These are phyloP conservation scores for Hoplostethus atlanticus DNA, from an alignment of 2,797 vertebrate genomes.

Conservation along the genomic window DNA sequence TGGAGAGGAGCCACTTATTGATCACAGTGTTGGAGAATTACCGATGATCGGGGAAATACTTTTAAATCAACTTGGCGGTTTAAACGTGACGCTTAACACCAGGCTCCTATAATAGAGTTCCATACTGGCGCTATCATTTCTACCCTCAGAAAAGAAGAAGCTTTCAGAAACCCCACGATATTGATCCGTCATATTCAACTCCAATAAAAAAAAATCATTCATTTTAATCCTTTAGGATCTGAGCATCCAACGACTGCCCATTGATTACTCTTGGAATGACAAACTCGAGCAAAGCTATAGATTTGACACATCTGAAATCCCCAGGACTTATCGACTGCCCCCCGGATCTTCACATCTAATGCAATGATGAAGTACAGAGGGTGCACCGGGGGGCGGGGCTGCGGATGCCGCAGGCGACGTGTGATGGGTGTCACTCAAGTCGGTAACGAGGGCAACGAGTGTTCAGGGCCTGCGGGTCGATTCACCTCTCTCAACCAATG, in stretches of 20 bases:
- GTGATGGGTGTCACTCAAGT: conserved; percentile 40
- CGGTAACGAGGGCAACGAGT: conserved; percentile 24
- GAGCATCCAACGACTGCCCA: conserved; percentile 25
- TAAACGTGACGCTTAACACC: conserved; percentile 29
- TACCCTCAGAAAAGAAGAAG: not conserved
- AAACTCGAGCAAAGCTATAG: conserved; percentile 36
- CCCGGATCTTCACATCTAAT: conserved; percentile 47
- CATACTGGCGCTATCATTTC: not conserved
- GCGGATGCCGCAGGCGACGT: conserved; percentile 20
- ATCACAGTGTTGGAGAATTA: conserved; percentile 72
- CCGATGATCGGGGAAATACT: conserved; percentile 55
- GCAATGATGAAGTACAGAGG: conserved; percentile 52
- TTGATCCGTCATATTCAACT: conserved; percentile 40
- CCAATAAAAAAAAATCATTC: conserved; percentile 45
- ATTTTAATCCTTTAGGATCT: conserved; percentile 29
- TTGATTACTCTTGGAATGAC: conserved; percentile 44
- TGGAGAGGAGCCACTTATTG: conserved; percentile 78
- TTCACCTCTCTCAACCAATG: conserved; percentile 6
- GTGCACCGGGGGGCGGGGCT: conserved; percentile 22
- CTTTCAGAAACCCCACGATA: conserved; percentile 15
- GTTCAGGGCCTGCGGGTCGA: conserved; percentile 42
- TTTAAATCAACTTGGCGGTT: conserved; percentile 65
- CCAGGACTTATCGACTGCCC: conserved; percentile 24
- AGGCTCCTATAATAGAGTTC: conserved; percentile 40
- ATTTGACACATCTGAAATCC: conserved; percentile 52